These are phyloP conservation scores for Pristionchus japonicus DNA, from an alignment of 2,888 invertebrate species.

Conservation along the genomic window DNA sequence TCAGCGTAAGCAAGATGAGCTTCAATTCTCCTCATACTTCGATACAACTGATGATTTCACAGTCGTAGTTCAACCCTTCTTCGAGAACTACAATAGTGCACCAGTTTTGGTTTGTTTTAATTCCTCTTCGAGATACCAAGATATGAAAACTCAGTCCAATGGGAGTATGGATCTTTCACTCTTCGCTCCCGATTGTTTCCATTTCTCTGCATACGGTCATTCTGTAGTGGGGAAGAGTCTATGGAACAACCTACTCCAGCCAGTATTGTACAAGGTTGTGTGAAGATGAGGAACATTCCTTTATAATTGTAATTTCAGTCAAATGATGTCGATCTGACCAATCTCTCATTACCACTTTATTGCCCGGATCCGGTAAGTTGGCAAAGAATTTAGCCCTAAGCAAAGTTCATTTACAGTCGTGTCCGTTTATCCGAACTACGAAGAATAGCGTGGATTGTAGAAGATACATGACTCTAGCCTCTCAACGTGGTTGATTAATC, in stretches of 20 bases:
- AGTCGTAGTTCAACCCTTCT: constrained; percentile 66
- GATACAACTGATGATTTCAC: constrained; percentile 65
- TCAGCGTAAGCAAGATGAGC: not conserved
- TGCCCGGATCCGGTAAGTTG: constrained; percentile 51
- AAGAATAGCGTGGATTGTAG: constrained; percentile 57
- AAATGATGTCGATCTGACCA: constrained; percentile 52
- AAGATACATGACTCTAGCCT: too few relatives aligned
- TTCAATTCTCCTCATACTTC: constrained; percentile 50
- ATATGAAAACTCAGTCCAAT: constrained; percentile 47
- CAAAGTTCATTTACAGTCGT: constrained; percentile 45
- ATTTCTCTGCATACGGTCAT: constrained; percentile 62
- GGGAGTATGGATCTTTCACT: constrained; percentile 60
- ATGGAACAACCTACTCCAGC: constrained; percentile 55
- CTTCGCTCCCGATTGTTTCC: constrained; percentile 69
- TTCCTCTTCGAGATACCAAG: not conserved
- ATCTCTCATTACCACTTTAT: constrained; percentile 49
- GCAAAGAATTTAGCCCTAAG: not conserved
- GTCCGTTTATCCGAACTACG: constrained; percentile 62
- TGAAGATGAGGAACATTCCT: not conserved
- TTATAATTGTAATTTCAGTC: not conserved
- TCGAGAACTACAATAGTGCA: constrained; percentile 58
- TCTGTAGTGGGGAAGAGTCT: constrained; percentile 57
- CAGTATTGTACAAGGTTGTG: constrained; percentile 9
- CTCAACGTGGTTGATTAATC: too few relatives aligned
- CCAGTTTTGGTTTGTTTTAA: constrained; percentile 49